phyloP scores from a whole-genome alignment of 1,140 invertebrate genomes.

The Eurosta solidaginis region DNA sequence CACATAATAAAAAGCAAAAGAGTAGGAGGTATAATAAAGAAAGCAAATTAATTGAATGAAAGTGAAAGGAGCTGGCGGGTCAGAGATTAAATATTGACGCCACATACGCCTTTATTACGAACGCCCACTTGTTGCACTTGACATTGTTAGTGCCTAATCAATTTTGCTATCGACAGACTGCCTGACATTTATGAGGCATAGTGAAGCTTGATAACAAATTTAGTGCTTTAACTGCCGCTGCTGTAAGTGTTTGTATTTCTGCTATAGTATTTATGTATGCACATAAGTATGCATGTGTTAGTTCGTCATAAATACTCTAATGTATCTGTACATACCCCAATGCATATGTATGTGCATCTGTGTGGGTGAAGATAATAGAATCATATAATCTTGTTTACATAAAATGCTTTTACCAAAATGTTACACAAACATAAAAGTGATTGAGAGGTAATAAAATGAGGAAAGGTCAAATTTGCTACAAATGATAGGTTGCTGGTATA shows the following conservation, averaged over 20 bases:
- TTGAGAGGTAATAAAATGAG: neutral
- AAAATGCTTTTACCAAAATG: neutral
- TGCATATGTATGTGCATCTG: neutral
- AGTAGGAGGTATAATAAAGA: too few relatives aligned
- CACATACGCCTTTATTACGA: neutral
- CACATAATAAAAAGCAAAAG: neutral
- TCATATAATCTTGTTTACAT: slow-evolving; percentile 5
- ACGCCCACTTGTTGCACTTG: neutral
- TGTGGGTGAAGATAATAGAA: neutral
- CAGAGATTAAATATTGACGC: neutral
- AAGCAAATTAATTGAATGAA: neutral
- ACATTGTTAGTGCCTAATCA: neutral
- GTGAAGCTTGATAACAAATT: neutral
- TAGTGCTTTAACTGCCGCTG: too few relatives aligned
- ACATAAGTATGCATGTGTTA: neutral
- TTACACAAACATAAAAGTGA: neutral
- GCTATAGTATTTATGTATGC: too few relatives aligned
- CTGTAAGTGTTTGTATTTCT: neutral
- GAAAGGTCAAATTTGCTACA: neutral
- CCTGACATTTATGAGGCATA: neutral
- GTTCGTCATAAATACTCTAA: neutral
- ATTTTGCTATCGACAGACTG: neutral
- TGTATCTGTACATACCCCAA: neutral
- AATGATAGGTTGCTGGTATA: too few relatives aligned
- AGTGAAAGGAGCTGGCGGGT: neutral